Conservation (phyloP, 2,888 invertebrate species). For the Tribolium freemani region DNA sequence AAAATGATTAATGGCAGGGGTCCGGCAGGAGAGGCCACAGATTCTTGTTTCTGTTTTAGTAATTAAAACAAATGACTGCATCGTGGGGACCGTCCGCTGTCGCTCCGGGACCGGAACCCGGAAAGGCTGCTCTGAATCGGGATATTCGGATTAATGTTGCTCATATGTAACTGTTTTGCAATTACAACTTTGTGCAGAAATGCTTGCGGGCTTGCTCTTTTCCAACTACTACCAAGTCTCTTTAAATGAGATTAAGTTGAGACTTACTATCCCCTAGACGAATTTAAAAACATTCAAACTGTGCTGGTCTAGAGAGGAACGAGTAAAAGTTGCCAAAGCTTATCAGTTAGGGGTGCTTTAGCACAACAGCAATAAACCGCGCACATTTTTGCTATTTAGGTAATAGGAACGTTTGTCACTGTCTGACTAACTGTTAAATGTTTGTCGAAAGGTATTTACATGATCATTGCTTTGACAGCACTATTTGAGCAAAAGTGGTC, state of each 20-base stretch:
- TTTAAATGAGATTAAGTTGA: neutral
- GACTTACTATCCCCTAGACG: neutral
- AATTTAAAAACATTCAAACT: neutral
- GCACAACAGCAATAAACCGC: too few relatives aligned
- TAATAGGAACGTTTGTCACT: conserved; percentile 35
- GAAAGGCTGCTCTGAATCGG: conserved; percentile 55
- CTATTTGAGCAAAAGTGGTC: conserved; percentile 50
- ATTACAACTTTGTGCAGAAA: conserved; percentile 51
- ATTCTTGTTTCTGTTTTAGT: conserved; percentile 62
- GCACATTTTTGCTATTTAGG: neutral
- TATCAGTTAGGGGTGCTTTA: too few relatives aligned
- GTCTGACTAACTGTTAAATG: conserved; percentile 50
- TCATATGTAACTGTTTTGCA: conserved; percentile 56
- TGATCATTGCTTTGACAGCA: conserved; percentile 45
- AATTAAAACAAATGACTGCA: conserved; percentile 62
- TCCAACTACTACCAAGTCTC: neutral
- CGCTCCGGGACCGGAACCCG: conserved; percentile 57
- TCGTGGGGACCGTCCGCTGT: conserved; percentile 56
- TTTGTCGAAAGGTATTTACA: conserved; percentile 47
- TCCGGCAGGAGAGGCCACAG: conserved; percentile 58
- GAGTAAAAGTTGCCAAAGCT: too few relatives aligned
- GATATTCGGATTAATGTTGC: conserved; percentile 57
- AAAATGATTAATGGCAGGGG: conserved; percentile 58
- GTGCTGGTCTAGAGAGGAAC: too few relatives aligned
- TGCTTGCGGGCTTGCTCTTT: conserved; percentile 1